These are phyloP conservation scores for Caenorhabditis macrosperma DNA, from an alignment of 2,888 invertebrate species.

Conservation along the genomic window DNA sequence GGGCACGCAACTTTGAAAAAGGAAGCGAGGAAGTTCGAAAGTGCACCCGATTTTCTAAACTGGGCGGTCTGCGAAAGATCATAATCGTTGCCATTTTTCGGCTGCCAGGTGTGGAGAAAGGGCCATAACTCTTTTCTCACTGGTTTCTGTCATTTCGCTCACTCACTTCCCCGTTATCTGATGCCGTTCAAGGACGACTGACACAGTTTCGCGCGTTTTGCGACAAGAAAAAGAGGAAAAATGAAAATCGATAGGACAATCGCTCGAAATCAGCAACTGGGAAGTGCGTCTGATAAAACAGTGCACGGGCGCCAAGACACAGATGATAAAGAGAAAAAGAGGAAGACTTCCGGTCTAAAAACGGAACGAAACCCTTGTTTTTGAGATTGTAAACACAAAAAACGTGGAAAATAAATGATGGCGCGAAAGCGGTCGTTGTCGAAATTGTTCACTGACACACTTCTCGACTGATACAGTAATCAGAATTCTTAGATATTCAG, in stretches of 20 bases:
- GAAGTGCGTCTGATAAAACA: neutral
- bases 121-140: neutral
- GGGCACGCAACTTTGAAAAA: too few species aligned
- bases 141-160: neutral
- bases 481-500: too few species aligned
- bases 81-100: neutral
- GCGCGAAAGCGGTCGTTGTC: neutral
- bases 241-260: constrained; percentile 2
- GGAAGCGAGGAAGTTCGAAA: neutral
- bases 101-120: neutral
- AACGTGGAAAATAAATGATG: neutral
- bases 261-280: neutral
- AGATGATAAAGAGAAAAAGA: neutral
- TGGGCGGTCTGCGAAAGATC: neutral
- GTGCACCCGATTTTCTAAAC: too few species aligned
- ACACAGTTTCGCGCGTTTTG: neutral
- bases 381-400: neutral
- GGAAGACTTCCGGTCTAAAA: neutral
- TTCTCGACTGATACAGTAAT: too few species aligned
- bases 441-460: too few species aligned
- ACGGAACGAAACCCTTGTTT: neutral
- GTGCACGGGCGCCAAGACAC: neutral
- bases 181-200: neutral
- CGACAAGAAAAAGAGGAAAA: too few species aligned
- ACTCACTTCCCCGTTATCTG: constrained; percentile 3